phyloP scores from a whole-genome alignment of 1,140 invertebrate species.

The Coptotermes formosanus region DNA sequence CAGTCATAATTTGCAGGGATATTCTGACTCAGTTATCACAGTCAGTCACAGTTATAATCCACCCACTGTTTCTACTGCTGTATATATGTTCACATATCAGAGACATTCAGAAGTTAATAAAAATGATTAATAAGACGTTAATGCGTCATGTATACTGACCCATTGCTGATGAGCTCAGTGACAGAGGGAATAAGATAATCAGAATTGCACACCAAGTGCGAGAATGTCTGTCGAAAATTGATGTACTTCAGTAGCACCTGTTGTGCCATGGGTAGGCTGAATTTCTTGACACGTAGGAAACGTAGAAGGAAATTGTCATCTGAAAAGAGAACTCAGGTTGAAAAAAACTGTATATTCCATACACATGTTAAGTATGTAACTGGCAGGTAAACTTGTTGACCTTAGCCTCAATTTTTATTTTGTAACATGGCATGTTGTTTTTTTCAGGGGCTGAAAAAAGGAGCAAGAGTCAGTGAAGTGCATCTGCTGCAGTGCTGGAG shows the following conservation, averaged over 20 bases:
- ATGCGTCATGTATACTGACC: constrained; percentile 48
- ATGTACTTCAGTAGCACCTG: constrained; percentile 77
- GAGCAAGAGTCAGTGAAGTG: too few species aligned
- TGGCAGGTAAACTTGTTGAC: neutral
- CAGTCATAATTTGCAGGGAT: too few species aligned
- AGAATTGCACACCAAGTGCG: constrained; percentile 60
- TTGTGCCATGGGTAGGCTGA: constrained; percentile 74
- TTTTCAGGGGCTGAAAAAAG: too few species aligned
- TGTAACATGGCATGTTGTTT: neutral
- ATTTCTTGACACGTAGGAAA: constrained; percentile 76
- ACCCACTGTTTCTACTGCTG: too few species aligned
- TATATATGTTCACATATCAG: too few species aligned
- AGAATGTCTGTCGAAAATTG: constrained; percentile 65
- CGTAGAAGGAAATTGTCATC: constrained; percentile 73
- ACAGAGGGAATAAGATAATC: constrained; percentile 64
- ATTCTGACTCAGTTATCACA: too few species aligned
- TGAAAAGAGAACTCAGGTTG: constrained; percentile 40
- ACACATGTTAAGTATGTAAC: neutral
- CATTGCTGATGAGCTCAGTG: constrained; percentile 61
- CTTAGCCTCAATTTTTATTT: neutral
- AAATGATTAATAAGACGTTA: too few species aligned
- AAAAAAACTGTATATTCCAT: neutral
- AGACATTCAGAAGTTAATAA: too few species aligned
- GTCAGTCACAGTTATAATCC: too few species aligned
- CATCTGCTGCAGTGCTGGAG: too few species aligned